Evolutionary conservation across 2,888 invertebrate species (phyloP).

Genomic region (Subacronicta megacephala): DNA sequence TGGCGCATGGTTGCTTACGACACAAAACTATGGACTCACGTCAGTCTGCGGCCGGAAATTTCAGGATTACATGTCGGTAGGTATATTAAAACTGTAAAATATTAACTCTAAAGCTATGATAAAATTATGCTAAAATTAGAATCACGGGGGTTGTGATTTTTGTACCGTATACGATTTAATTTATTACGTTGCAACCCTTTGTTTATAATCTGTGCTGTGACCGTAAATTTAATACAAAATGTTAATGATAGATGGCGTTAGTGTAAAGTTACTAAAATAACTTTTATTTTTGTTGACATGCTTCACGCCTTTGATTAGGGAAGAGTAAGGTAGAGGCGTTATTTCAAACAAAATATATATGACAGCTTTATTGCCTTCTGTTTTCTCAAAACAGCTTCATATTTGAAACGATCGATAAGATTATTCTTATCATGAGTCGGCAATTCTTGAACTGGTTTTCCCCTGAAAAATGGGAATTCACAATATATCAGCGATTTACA

Average conservation of each 20-base stretch:
- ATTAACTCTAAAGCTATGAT: constrained; percentile 8
- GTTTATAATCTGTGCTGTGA: constrained; percentile 12
- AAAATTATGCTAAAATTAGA: constrained; percentile 26
- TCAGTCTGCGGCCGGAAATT: constrained; percentile 98
- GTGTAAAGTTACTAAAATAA: background rate
- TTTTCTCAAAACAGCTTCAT: too few relatives aligned
- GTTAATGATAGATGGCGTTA: constrained; percentile 38
- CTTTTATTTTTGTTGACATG: background rate
- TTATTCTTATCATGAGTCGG: too few relatives aligned
- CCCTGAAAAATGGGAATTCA: too few relatives aligned
- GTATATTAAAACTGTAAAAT: constrained; percentile 55
- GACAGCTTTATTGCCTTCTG: too few relatives aligned
- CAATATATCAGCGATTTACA: too few relatives aligned
- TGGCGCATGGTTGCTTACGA: constrained; percentile 99
- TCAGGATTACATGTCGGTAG: constrained; percentile 96
- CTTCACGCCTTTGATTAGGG: background rate
- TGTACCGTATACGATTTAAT: constrained; percentile 36
- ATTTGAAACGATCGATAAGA: too few relatives aligned
- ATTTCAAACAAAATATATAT: background rate
- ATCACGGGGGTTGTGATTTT: constrained; percentile 3
- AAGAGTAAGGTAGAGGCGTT: background rate
- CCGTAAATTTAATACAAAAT: background rate
- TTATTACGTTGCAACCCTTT: constrained; percentile 30
- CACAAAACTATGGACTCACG: constrained; percentile 97
- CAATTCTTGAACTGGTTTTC: too few relatives aligned